Evolutionary conservation across 2,888 invertebrate species (phyloP).

Genomic region (Eristalis intricaria): DNA sequence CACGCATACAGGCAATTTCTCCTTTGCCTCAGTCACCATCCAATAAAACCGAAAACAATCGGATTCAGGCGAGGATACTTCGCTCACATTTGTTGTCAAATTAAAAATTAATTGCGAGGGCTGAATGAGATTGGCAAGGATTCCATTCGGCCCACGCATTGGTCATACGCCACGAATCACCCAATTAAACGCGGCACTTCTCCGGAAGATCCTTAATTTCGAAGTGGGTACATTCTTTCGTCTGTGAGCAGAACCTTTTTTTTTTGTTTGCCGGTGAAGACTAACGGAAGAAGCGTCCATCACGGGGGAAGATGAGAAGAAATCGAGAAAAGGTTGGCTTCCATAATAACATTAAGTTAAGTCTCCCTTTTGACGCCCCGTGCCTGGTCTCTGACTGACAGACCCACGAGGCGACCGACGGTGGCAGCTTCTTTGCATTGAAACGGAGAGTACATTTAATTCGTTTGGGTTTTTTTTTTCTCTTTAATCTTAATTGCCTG

Average conservation of each 20-base stretch:
- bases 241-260: neutral
- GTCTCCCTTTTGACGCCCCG: slow-evolving; percentile 1
- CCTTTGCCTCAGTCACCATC: neutral
- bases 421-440: slow-evolving; percentile 1
- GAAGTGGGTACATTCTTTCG: neutral
- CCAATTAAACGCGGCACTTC: slow-evolving; percentile 29
- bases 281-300: neutral
- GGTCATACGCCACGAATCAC: slow-evolving; percentile 26
- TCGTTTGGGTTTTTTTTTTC: neutral
- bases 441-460: slow-evolving; percentile 5
- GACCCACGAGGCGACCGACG: too few relatives aligned
- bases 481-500: slow-evolving; percentile 15
- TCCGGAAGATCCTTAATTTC: slow-evolving; percentile 5
- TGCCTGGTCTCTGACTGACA: neutral
- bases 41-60: slow-evolving; percentile 26
- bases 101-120: slow-evolving; percentile 39
- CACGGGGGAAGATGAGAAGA: neutral
- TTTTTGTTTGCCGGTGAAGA: neutral
- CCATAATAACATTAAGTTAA: slow-evolving; percentile 9
- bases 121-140: slow-evolving; percentile 26
- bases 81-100: slow-evolving; percentile 22
- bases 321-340: neutral
- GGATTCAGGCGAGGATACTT: neutral
- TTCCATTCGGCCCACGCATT: slow-evolving; percentile 1
- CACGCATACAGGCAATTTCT: neutral